phyloP scores from a whole-genome alignment of 2,797 vertebrate species.

The Semotilus atromaculatus region DNA sequence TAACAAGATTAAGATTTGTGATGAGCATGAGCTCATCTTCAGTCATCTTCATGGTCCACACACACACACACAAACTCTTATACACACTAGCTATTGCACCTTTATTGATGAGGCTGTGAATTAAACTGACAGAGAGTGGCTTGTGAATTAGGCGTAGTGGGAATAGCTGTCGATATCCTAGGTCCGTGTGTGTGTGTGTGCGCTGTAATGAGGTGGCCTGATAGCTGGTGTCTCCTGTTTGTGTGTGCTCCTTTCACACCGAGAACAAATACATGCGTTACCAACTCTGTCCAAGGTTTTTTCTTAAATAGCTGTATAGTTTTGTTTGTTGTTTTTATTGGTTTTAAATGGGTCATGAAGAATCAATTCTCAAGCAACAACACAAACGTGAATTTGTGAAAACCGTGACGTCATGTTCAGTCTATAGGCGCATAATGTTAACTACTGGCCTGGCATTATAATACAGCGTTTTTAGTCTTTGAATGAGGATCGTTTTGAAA shows the following conservation, averaged over 20 bases:
- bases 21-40: neutral
- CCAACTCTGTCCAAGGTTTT: neutral
- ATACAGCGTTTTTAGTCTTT: too few species aligned
- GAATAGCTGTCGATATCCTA: slow-evolving; percentile 45
- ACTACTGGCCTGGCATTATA: neutral
- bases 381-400: too few species aligned
- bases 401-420: neutral
- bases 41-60: slow-evolving; percentile 15
- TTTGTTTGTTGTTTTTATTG: neutral
- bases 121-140: slow-evolving; percentile 38
- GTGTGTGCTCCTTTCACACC: neutral
- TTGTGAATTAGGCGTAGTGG: slow-evolving; percentile 42
- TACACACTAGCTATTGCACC: slow-evolving; percentile 1
- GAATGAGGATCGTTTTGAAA: too few species aligned
- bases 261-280: slow-evolving; percentile 8
- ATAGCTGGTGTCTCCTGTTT: neutral
- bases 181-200: slow-evolving; percentile 6
- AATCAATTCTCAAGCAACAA: too few species aligned
- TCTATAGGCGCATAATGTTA: neutral
- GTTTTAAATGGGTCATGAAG: neutral
- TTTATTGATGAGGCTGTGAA: slow-evolving; percentile 48
- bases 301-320: neutral
- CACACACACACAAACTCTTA: neutral
- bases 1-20: slow-evolving; percentile 17
- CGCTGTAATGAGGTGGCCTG: slow-evolving; percentile 23